Conservation (phyloP, 1,140 invertebrate species). For the Drosophila parabipectinata region DNA sequence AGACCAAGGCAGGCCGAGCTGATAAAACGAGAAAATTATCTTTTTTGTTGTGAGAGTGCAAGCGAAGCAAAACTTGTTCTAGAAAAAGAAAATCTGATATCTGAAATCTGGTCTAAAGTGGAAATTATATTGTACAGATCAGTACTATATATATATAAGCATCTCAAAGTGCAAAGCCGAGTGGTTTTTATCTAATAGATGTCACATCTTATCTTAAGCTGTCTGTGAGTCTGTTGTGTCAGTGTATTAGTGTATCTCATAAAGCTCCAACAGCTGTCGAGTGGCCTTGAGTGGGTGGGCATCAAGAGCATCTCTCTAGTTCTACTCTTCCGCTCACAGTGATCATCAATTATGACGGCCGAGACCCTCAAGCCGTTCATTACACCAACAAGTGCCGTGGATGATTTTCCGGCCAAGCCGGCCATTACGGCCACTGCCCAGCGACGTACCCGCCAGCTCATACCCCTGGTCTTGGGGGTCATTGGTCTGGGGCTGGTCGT, state of each 20-base stretch:
- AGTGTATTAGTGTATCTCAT: neutral
- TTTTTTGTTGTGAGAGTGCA: neutral
- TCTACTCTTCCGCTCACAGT: constrained; percentile 20
- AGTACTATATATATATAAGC: neutral
- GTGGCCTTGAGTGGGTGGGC: constrained; percentile 43
- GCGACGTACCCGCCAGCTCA: constrained; percentile 52
- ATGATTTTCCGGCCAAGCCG: constrained; percentile 64
- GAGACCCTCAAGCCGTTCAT: constrained; percentile 83
- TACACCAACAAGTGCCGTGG: constrained; percentile 66
- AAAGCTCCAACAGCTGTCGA: constrained; percentile 44
- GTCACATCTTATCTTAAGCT: constrained; percentile 28
- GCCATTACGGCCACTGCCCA: constrained; percentile 44
- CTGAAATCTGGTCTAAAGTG: constrained; percentile 22
- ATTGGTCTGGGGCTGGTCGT: constrained; percentile 47
- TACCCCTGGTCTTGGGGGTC: constrained; percentile 56
- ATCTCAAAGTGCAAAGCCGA: constrained; percentile 22
- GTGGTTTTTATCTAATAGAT: constrained; percentile 32
- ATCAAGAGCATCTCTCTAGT: constrained; percentile 7
- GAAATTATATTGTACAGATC: constrained; percentile 8
- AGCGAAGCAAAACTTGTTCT: constrained; percentile 39
- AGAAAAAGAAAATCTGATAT: constrained; percentile 43
- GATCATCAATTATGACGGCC: constrained; percentile 74
- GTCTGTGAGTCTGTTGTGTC: neutral
- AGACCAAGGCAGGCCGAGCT: constrained; percentile 21
- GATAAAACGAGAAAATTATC: constrained; percentile 51